Percentiles rank a stretch among this genome's conserved stretches.
These are phyloP conservation scores for Ciconia nigra DNA, from an alignment of 2,797 vertebrate genomes.

Conservation along the genomic window DNA sequence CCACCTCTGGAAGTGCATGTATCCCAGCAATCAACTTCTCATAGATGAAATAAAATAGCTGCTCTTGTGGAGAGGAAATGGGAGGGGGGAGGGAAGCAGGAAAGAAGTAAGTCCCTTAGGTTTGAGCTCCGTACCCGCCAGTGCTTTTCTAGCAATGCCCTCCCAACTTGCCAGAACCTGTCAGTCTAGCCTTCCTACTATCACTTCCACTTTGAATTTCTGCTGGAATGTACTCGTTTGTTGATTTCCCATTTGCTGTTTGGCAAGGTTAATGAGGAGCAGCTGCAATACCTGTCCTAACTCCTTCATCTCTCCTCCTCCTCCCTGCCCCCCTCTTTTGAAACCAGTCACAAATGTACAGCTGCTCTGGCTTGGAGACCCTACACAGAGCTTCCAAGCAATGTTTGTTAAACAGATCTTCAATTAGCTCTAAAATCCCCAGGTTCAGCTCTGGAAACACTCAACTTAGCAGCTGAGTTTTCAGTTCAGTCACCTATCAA, in stretches of 20 bases:
- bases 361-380: not conserved
- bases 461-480: not conserved
- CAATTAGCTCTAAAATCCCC: not conserved
- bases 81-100: not conserved
- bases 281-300: constrained; percentile 21
- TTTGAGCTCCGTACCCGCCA: not conserved
- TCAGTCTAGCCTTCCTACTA: constrained; percentile 3
- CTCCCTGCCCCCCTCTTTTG: not conserved
- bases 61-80: not conserved
- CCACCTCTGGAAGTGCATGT: not conserved
- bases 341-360: not conserved
- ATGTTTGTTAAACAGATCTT: constrained; percentile 21
- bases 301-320: not conserved
- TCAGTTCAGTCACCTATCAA: not conserved
- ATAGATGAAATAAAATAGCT: not conserved
- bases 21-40: not conserved
- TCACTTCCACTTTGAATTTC: constrained; percentile 22
- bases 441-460: constrained; percentile 11
- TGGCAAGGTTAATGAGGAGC: not conserved
- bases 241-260: not conserved
- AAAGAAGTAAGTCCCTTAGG: not conserved
- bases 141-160: not conserved
- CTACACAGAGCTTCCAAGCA: not conserved
- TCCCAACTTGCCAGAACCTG: not conserved
- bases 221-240: not conserved